Percentiles rank a stretch among this genome's conserved stretches.
Evolutionary conservation across 2,113 vertebrate species (phyloP).

Genomic region (Euleptes europaea): DNA sequence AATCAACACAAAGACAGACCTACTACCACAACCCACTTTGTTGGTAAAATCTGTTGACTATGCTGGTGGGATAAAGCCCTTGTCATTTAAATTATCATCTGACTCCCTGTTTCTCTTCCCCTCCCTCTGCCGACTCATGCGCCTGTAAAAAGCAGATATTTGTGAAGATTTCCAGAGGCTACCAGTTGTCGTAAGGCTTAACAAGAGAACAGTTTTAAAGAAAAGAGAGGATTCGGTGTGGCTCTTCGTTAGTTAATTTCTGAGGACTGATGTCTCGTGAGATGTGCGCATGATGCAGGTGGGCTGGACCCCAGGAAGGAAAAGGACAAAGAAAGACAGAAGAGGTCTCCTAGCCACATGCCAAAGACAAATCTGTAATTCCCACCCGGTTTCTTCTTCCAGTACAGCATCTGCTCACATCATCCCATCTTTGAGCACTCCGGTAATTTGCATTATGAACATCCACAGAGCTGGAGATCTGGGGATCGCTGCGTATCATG

Average conservation of each 20-base stretch:
- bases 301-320: conserved; percentile 23
- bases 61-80: too few relatives aligned
- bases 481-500: conserved; percentile 49
- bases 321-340: conserved; percentile 21
- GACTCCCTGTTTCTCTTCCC: too few relatives aligned
- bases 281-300: conserved; percentile 13
- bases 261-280: too few relatives aligned
- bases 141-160: too few relatives aligned
- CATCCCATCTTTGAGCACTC: conserved; percentile 63
- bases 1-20: too few relatives aligned
- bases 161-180: too few relatives aligned
- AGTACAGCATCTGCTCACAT: conserved; percentile 52
- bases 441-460: conserved; percentile 71
- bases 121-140: too few relatives aligned
- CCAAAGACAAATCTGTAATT: conserved; percentile 63
- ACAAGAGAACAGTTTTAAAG: too few relatives aligned
- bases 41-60: too few relatives aligned
- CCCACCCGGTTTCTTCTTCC: conserved; percentile 52
- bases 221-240: not conserved
- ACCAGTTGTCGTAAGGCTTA: too few relatives aligned
- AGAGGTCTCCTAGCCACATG: conserved; percentile 35
- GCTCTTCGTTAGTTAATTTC: not conserved
- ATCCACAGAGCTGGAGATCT: conserved; percentile 61
- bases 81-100: too few relatives aligned
- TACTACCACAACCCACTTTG: too few relatives aligned